Conservation (phyloP, 2,888 invertebrate species). For the Artemia sinica region DNA sequence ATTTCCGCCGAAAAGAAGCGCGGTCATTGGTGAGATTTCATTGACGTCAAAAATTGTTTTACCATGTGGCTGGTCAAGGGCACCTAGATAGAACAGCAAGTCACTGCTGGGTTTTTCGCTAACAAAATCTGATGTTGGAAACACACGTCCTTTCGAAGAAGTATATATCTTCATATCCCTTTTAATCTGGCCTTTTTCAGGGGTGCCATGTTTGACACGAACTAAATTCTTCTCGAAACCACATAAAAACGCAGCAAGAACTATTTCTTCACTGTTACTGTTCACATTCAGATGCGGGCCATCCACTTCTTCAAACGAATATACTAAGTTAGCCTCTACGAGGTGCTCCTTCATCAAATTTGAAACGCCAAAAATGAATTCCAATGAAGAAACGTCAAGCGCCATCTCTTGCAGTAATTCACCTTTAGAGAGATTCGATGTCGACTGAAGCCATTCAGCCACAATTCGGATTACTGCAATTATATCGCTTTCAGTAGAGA, state of each 20-base stretch:
- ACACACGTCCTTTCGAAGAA: neutral
- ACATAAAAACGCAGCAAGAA: neutral
- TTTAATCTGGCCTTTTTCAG: neutral
- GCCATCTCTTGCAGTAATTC: conserved; percentile 2
- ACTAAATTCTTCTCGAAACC: neutral
- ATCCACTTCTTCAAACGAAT: neutral
- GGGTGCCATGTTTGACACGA: neutral
- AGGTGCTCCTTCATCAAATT: neutral
- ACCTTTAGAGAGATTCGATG: neutral
- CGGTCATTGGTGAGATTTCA: neutral
- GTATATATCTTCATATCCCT: neutral
- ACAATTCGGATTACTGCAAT: neutral
- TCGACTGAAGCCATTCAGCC: neutral
- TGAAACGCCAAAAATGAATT: neutral
- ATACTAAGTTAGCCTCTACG: neutral
- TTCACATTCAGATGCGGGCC: neutral
- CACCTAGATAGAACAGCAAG: neutral
- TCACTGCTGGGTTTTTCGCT: neutral
- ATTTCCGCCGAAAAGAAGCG: conserved; percentile 3
- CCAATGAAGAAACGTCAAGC: neutral
- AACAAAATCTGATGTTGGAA: neutral
- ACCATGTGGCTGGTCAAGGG: neutral
- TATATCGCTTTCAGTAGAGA: neutral
- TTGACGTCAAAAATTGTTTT: neutral
- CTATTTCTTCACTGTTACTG: neutral